phyloP scores from a whole-genome alignment of 2,888 invertebrate species.

The Eupeodes luniger region DNA sequence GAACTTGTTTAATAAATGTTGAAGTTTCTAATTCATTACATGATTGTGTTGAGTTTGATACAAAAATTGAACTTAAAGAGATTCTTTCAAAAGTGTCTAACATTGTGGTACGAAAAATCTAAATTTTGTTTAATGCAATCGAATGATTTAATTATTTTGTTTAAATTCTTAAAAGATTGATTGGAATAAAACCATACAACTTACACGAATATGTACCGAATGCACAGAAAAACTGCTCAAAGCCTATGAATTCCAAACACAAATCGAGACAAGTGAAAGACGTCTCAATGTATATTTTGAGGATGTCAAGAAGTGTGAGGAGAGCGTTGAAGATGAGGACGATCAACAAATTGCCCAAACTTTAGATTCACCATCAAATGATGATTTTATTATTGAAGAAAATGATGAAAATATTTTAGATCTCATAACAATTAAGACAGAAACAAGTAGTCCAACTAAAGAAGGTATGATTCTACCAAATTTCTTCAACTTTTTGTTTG shows the following conservation, averaged over 20 bases:
- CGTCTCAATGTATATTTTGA: slow-evolving; percentile 34
- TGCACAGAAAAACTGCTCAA: slow-evolving; percentile 79
- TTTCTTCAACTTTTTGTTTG: neutral
- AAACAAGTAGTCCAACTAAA: slow-evolving; percentile 9
- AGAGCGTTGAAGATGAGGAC: neutral
- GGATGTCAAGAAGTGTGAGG: slow-evolving; percentile 11
- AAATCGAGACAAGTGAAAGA: slow-evolving; percentile 79
- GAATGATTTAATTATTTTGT: neutral
- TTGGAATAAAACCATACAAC: slow-evolving; percentile 77
- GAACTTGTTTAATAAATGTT: slow-evolving; percentile 78
- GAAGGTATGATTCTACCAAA: neutral
- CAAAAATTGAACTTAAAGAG: slow-evolving; percentile 77
- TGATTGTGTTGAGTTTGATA: slow-evolving; percentile 79
- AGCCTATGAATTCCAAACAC: slow-evolving; percentile 80
- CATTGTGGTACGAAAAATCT: slow-evolving; percentile 77
- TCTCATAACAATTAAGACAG: slow-evolving; percentile 21
- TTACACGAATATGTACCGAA: slow-evolving; percentile 78
- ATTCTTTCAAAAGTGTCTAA: slow-evolving; percentile 78
- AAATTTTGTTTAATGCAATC: neutral
- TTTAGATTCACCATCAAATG: slow-evolving; percentile 3
- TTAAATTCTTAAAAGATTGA: slow-evolving; percentile 72
- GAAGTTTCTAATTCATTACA: slow-evolving; percentile 77
- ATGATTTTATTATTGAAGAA: neutral
- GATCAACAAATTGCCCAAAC: neutral
- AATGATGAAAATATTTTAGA: neutral